phyloP scores from a whole-genome alignment of 2,113 vertebrate species.

The Nansenia antarctica region DNA sequence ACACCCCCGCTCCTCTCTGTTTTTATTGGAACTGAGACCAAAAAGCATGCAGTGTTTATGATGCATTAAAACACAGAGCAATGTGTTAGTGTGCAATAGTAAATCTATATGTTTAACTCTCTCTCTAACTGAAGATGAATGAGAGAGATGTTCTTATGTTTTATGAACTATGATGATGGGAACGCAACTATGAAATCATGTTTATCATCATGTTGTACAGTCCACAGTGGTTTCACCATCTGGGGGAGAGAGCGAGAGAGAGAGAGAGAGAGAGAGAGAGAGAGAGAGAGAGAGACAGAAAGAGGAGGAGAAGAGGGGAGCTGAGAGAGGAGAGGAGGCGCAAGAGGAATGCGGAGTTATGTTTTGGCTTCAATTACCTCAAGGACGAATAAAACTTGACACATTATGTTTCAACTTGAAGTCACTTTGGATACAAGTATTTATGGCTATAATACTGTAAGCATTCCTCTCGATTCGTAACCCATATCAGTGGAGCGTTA shows the following conservation, averaged over 20 bases:
- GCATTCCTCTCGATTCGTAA: no score
- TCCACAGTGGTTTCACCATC: conserved; percentile 24
- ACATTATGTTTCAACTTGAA: neutral
- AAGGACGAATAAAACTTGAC: neutral
- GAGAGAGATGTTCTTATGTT: conserved; percentile 52
- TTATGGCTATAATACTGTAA: neutral
- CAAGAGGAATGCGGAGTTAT: neutral
- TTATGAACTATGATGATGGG: conserved; percentile 52
- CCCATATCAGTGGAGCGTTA: no score
- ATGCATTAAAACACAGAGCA: conserved; percentile 68
- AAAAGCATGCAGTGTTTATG: conserved; percentile 76
- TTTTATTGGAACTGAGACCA: conserved; percentile 76
- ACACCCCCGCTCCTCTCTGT: conserved; percentile 69
- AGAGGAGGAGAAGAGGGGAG: neutral
- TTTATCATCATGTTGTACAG: conserved; percentile 48
- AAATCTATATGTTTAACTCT: conserved; percentile 65
- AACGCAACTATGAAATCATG: conserved; percentile 52
- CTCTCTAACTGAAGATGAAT: conserved; percentile 53
- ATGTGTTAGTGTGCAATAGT: conserved; percentile 61
- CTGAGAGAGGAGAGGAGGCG: neutral
- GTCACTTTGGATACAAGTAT: neutral
- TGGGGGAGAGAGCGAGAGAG: neutral
- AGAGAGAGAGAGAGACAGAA: neutral
- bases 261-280: conserved; percentile 13
- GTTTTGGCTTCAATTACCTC: neutral